Base-by-base conservation (phyloP, 92 coral and sea anemone species). In the Palythoa caribaeorum region DNA sequence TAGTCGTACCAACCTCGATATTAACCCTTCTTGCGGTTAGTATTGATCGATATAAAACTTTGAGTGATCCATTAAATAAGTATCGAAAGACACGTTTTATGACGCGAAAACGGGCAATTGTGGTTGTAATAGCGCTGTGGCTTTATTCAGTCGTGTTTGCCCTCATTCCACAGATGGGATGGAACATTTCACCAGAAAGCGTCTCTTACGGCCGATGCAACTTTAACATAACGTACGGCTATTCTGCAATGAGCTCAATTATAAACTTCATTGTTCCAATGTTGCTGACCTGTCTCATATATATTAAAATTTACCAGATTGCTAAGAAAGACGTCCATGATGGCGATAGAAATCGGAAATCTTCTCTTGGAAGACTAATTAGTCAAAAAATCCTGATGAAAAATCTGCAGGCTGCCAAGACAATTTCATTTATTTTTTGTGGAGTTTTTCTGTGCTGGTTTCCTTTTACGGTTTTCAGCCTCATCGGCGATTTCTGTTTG, bases 1-100 rank as follows among this genome's bases (percentile, higher is more conserved):
- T 94, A 79, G 93, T 94, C 9, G 98, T 97, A n/a, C 99, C 98
- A 70, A 94, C 96, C 6, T 97, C 99, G 0, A 95, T 97, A 51
- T 87, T 96, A 92, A 97, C 94, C 92, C 94, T 94, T 38, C 88
- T 96, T 19, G 97, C 93, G 35, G 96, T 94, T 69, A 97, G 98
- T 90, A 92, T 93, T 5, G 99, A 97, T 57, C 96, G 99, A 11
- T 97, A 96, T 90, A 95, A 97, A 90, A 91, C 94, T 66, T 93
- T 97, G 15, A 90, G 93, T 35, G 95, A 93, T 54, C 99, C 99
- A 12, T 83, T 97, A 71, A 95, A 90, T 38, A 89, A 94, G 52
- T 97, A 89, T 73, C 90, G 97, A 55, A 86, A 91, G 60, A 80
- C 92, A 6, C 93, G 96, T 12, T 92, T 92, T 39, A 94, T 94